These are phyloP conservation scores for Microtus oregoni DNA, from an alignment of 2,113 vertebrate species.

Conservation along the genomic window DNA sequence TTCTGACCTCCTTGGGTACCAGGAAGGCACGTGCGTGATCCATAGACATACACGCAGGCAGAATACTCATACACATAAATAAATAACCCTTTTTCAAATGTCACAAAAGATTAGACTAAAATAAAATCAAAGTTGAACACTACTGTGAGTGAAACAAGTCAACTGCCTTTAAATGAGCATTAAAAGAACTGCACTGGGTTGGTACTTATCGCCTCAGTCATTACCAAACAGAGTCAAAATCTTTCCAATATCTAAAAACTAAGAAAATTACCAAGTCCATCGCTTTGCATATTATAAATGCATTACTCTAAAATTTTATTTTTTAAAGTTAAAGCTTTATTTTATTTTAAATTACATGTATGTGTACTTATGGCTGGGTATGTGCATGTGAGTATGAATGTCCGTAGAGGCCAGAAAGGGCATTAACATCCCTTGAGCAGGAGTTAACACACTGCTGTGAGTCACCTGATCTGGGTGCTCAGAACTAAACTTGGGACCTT, in stretches of 20 bases:
- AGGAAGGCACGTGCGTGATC: background rate
- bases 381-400: background rate
- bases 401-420: background rate
- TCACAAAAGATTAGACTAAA: conserved; percentile 19
- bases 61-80: background rate
- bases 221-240: conserved; percentile 63
- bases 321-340: background rate
- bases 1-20: background rate
- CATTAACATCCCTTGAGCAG: background rate
- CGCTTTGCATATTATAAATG: background rate
- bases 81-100: background rate
- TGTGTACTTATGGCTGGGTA: background rate
- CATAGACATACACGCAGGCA: background rate
- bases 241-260: conserved; percentile 36
- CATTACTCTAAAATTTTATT: background rate
- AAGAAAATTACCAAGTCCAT: background rate
- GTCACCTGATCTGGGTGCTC: background rate
- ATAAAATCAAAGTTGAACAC: conserved; percentile 8
- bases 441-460: background rate
- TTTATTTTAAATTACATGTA: background rate
- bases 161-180: background rate
- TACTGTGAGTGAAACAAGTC: background rate
- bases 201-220: conserved; percentile 32
- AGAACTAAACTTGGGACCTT: background rate
- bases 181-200: background rate